Evolutionary conservation across 2,113 vertebrate species (phyloP), one percentile per base, ranked within the genome.

Genomic region (Beaufortia kweichowensis): DNA sequence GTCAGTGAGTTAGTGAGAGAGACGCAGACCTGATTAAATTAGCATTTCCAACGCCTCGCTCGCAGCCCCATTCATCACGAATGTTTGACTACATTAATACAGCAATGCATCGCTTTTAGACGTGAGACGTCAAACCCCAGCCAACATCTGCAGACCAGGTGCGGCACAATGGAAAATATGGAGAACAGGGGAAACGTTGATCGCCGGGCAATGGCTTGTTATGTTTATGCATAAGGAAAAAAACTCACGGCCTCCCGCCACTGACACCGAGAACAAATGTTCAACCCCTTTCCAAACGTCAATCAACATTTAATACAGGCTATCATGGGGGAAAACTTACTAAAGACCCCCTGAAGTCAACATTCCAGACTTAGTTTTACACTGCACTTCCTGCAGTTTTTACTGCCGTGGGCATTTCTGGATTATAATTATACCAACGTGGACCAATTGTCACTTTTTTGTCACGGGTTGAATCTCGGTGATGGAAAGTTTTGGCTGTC

Each of bases 1-100:
- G 43, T 10, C 21, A 35, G 29, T 57, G n/a, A 31, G 23, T 64
- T n/a, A 39, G 50, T 26, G n/a, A 28, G 68, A 35, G 33, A 77
- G 55, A 76, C 55, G 75, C 53, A 72, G 79, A 79, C 73, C 80
- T 90, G 88, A 91, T 90, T 91, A 91, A 89, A 92, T 91, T 90
- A 91, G 88, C 88, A 89, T 89, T 88, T 87, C 88, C 88, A 87
- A 90, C 85, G 81, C 77, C 26, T 72, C 71, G 76, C 74, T 75
- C 82, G 28, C 76, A 31, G 62, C 3, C 57, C 85, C 79, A 87
- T 91, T 89, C 82, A 89, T 90, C 88, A 86, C 79, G 74, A 10
- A 78, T 83, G 84, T 82, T 89, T 75, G 85, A 75, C 83, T 83
- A 83, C 84, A 90, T 90, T 83, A 89, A 89, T 83, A 80, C 46